A percentile compares a stretch with the other conserved stretches of the same genome.
Evolutionary conservation across 1,140 invertebrate species (phyloP).

Genomic region (Anoplophora glabripennis): DNA sequence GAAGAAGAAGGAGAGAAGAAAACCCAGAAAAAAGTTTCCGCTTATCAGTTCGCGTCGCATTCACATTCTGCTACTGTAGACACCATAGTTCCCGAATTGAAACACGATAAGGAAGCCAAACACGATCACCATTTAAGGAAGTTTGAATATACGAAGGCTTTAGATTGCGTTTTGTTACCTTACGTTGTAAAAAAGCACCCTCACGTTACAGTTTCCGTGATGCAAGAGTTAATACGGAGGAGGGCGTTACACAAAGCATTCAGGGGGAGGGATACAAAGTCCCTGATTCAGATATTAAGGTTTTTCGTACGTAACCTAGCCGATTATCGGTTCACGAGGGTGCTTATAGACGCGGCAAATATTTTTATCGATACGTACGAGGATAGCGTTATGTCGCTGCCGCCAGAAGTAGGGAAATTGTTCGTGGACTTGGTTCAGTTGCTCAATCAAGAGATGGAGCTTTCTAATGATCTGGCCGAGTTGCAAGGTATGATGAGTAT

Average conservation of each 20-base stretch:
- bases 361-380: constrained; percentile 73
- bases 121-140: constrained; percentile 73
- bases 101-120: constrained; percentile 53
- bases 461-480: constrained; percentile 59
- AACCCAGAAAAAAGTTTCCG: constrained; percentile 52
- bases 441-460: constrained; percentile 64
- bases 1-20: constrained; percentile 54
- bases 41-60: constrained; percentile 56
- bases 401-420: constrained; percentile 57
- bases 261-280: constrained; percentile 63
- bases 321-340: constrained; percentile 68
- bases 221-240: constrained; percentile 80
- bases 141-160: constrained; percentile 79
- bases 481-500: constrained; percentile 69
- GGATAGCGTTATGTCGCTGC: constrained; percentile 55
- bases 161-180: constrained; percentile 67
- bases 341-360: constrained; percentile 70
- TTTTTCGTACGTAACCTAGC: constrained; percentile 78
- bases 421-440: constrained; percentile 60
- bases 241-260: constrained; percentile 71
- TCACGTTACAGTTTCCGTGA: constrained; percentile 71
- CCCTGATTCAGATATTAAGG: constrained; percentile 63
- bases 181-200: constrained; percentile 65
- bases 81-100: constrained; percentile 52
- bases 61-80: constrained; percentile 55